Percentiles rank a stretch among this genome's conserved stretches.
Evolutionary conservation across 1,140 invertebrate species (phyloP).

Genomic region (Sminthurides bifidus): DNA sequence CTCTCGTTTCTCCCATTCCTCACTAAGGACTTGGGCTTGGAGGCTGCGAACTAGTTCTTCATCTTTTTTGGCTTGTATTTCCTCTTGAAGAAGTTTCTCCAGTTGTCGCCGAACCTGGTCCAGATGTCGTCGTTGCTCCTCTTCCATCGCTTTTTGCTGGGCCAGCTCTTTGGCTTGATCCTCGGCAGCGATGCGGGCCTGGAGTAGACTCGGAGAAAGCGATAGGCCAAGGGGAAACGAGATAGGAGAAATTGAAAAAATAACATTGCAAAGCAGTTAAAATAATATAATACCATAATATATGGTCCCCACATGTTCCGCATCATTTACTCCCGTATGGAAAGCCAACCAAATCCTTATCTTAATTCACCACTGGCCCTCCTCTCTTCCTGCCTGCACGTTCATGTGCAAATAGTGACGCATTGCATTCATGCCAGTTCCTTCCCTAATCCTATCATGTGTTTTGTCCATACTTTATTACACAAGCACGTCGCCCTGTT

Average conservation of each 20-base stretch:
- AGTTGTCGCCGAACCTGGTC: constrained; percentile 53
- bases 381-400: too few relatives aligned
- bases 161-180: constrained; percentile 50
- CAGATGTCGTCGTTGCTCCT: constrained; percentile 55
- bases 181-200: constrained; percentile 55
- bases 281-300: constrained; percentile 12
- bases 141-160: constrained; percentile 54
- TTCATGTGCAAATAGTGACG: too few relatives aligned
- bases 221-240: background rate
- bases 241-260: constrained; percentile 3
- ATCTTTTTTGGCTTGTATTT: constrained; percentile 66
- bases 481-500: too few relatives aligned
- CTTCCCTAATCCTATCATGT: too few relatives aligned
- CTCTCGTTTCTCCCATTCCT: constrained; percentile 70
- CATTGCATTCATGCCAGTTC: too few relatives aligned
- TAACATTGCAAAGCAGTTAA: constrained; percentile 2
- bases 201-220: background rate
- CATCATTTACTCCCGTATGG: too few relatives aligned
- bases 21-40: constrained; percentile 59
- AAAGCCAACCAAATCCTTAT: background rate
- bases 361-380: too few relatives aligned
- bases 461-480: too few relatives aligned
- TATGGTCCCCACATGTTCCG: too few relatives aligned
- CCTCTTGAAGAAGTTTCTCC: constrained; percentile 58
- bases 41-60: constrained; percentile 67